Evolutionary conservation across 2,888 invertebrate genomes (phyloP), one percentile per base, ranked within the genome.

Genomic region (Megastigmus dorsalis): DNA sequence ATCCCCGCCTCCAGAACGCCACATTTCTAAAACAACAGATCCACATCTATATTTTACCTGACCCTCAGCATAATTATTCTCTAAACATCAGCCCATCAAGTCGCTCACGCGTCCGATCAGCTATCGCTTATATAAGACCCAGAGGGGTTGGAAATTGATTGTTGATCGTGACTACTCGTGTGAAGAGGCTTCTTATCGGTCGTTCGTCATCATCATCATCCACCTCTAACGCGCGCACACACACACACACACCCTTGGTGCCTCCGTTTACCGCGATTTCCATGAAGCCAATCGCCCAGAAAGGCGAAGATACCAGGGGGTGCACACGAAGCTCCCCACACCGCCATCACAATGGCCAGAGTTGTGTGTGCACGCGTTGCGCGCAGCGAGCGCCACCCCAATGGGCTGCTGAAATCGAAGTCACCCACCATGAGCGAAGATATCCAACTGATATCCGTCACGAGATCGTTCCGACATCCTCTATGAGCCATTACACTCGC

Each of bases 221-320:
- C 20, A 13, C 33, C 43, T 20, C 33, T n/a, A n/a, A n/a, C n/a
- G n/a, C n/a, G n/a, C n/a, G n/a, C n/a, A n/a, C n/a, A n/a, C n/a
- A n/a, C n/a, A n/a, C n/a, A n/a, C n/a, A n/a, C n/a, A n/a, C n/a
- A n/a, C 18, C n/a, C 54, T 33, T 28, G 33, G 10, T 0, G 1
- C n/a, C 76, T 52, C 77, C 77, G 77, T 78, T 79, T 79, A 75
- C 79, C 76, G 57, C 77, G 78, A 78, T 78, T 79, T 79, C 76
- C 79, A 78, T 77, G 78, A 73, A 77, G 78, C 60, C 78, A 80
- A 80, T 80, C 78, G 79, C 73, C 79, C 59, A 75, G 79, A 79
- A 80, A 79, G 78, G 54, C 59, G 45, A 76, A 79, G 80, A 80
- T 80, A 74, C 55, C 67, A 9, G 6, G n/a, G 18, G 9, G 33